Base-by-base conservation (phyloP, 2,888 invertebrate genomes). In the Volucella inflata region DNA sequence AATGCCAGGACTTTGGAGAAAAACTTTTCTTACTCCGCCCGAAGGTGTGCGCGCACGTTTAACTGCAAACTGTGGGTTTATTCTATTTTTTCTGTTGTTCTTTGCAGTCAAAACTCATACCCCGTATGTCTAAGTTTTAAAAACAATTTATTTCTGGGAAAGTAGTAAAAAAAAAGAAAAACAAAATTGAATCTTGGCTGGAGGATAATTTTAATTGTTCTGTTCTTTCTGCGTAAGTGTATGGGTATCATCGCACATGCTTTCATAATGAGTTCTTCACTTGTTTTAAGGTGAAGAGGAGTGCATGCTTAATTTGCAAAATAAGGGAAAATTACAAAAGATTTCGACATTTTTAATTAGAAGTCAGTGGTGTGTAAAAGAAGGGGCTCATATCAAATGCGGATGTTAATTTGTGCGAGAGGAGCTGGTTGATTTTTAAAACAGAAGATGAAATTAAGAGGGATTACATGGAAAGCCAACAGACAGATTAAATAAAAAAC, bases 341-440 rank as follows among this genome's bases (percentile, higher is more conserved):
- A 14, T 53, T 62, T 53, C 12, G 14, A 55, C 57, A 70, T 71
- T 60, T 59, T 64, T 72, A 72, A 72, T 72, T 72, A 62, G 70
- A 64, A 72, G 10, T 53, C 42, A 53, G 42, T 46, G 12, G 36
- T n/a, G 46, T 38, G 46, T 38, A 53, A 16, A 50, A 30, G 2
- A 10, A 2, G 51, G 17, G 9, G 9, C 21, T 10, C 21, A 0
- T 16, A 21, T 0, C 1, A 9, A 21, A 21, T 21, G 0, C 2
- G 8, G 21, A 21, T 12, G 10, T 9, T 11, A 12, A 8, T 10
- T 21, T 21, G 21, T 21, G 0, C 21, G 21, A 2, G 4, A 4
- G 21, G 21, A 21, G 2, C 0, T 21, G 3, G 1, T 21, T 21
- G 21, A 21, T 21, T 21, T 21, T 21, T 21, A 21, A 21, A 21